Conservation (phyloP, 92 coral and sea anemone species). For the Siderastrea siderea region DNA sequence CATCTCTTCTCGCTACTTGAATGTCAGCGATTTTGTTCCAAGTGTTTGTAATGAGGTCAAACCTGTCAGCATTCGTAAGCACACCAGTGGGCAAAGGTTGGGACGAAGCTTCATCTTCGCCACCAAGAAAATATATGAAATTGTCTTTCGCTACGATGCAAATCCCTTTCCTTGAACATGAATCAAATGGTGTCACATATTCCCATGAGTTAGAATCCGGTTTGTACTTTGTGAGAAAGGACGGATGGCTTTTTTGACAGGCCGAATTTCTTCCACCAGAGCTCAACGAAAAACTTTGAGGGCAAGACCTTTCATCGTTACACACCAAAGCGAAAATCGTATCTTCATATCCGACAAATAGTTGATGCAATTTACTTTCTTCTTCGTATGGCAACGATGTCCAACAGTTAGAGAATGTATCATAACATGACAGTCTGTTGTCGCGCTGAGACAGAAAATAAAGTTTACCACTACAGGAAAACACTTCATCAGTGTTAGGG, state of each 20-base stretch:
- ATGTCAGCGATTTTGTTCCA: no score
- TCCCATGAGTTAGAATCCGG: no score
- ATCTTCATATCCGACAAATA: conserved; percentile 4
- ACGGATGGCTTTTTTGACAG: neutral
- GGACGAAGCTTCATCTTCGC: no score
- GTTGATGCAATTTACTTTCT: neutral
- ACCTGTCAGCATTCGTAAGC: no score
- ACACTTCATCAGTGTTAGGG: neutral
- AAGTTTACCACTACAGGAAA: neutral
- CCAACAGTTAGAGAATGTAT: neutral
- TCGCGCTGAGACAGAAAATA: neutral
- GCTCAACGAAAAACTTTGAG: neutral
- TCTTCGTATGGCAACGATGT: neutral
- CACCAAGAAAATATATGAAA: no score
- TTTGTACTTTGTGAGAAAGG: neutral
- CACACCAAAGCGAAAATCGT: neutral
- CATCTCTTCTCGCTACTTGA: no score
- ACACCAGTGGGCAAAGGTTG: no score
- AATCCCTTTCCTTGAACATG: no score
- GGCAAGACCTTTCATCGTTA: neutral
- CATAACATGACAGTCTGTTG: neutral
- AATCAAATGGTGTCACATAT: no score
- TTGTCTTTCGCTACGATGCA: no score
- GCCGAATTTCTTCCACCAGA: neutral
- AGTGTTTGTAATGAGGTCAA: no score